phyloP scores from a whole-genome alignment of 1,140 invertebrate species.

The Watersipora subatra region DNA sequence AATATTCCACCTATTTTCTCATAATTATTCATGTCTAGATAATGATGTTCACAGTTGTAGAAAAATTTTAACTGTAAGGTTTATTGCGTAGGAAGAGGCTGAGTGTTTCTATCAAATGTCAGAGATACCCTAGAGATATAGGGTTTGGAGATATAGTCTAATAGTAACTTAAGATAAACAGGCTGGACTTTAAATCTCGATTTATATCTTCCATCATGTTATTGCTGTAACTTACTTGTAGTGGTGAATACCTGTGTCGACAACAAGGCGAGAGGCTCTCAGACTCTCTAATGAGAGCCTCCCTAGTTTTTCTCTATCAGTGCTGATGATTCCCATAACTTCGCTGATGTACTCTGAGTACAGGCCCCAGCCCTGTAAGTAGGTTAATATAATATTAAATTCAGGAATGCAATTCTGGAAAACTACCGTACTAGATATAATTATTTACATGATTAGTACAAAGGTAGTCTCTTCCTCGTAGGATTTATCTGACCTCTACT shows the following conservation, averaged over 20 bases:
- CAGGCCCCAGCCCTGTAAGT: slow-evolving; percentile 37
- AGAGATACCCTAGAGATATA: not conserved
- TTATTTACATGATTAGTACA: no score
- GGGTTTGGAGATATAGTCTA: not conserved
- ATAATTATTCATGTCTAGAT: no score
- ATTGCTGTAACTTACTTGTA: slow-evolving; percentile 24
- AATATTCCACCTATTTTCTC: no score
- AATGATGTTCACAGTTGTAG: no score
- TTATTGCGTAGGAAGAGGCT: no score
- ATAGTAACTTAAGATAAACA: not conserved
- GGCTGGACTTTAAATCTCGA: not conserved
- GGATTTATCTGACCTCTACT: no score
- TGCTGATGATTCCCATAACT: slow-evolving; percentile 34
- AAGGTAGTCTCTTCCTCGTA: no score
- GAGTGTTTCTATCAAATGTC: not conserved
- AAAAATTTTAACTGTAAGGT: no score
- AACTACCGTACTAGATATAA: not conserved
- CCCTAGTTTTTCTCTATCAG: slow-evolving; percentile 31
- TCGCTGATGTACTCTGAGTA: slow-evolving; percentile 40
- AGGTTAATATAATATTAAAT: not conserved
- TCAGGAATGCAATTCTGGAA: not conserved
- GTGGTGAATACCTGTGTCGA: slow-evolving; percentile 42
- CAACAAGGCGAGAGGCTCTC: slow-evolving; percentile 37
- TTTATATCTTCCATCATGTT: not conserved
- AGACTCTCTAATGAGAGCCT: slow-evolving; percentile 34